Evolutionary conservation across 2,797 vertebrate species (phyloP).

Genomic region (Nothura maculosa): DNA sequence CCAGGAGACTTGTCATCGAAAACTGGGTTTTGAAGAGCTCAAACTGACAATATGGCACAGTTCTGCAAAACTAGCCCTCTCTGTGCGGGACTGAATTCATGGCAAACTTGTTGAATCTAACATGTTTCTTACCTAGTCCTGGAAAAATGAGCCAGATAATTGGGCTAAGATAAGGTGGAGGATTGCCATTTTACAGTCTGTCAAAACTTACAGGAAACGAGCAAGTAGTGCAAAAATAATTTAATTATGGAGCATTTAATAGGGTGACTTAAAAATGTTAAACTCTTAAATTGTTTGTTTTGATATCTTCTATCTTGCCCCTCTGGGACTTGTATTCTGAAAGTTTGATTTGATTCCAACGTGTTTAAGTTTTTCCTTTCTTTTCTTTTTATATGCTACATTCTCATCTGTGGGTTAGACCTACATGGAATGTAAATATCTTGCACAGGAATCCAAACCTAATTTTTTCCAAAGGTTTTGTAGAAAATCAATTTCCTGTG

Average conservation of each 20-base stretch:
- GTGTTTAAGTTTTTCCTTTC: neutral
- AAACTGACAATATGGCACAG: neutral
- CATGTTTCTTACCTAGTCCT: neutral
- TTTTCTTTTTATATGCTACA: neutral
- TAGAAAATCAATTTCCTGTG: constrained; percentile 80
- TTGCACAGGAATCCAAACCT: constrained; percentile 67
- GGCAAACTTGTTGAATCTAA: neutral
- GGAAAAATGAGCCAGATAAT: neutral
- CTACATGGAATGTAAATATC: constrained; percentile 68
- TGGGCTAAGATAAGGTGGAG: neutral
- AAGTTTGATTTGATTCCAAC: neutral
- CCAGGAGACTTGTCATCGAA: neutral
- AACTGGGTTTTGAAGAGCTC: neutral
- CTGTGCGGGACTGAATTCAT: neutral
- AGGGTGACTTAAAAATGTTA: neutral
- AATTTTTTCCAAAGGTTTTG: constrained; percentile 69
- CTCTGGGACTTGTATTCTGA: neutral
- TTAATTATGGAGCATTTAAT: neutral
- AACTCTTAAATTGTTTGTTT: neutral
- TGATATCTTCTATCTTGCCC: neutral
- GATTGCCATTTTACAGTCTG: neutral
- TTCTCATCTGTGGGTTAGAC: constrained; percentile 31
- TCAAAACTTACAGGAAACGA: neutral
- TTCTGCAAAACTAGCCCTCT: neutral
- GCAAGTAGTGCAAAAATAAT: neutral